A percentile compares a stretch with the other conserved stretches of the same genome.
phyloP scores from a whole-genome alignment of 1,140 invertebrate species.

The Cydia pomonella region DNA sequence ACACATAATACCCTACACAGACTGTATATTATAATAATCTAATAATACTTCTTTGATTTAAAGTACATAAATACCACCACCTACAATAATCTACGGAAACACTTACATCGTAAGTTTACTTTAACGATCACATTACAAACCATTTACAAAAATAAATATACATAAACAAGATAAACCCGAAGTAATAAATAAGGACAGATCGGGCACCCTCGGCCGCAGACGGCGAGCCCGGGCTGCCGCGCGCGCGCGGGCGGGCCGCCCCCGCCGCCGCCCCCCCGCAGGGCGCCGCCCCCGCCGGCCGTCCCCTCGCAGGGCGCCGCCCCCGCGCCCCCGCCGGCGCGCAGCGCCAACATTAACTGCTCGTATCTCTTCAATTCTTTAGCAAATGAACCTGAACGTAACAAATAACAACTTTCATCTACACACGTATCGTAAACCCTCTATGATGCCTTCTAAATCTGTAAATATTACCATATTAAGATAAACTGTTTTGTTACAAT shows the following conservation, averaged over 20 bases:
- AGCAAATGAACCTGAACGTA: not conserved
- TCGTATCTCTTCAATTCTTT: not conserved
- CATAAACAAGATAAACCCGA: no score
- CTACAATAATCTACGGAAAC: no score
- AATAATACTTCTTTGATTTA: conserved; percentile 8
- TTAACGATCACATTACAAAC: no score
- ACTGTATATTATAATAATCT: conserved; percentile 19
- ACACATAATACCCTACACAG: no score
- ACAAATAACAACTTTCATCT: not conserved
- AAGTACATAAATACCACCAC: no score
- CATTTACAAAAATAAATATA: no score
- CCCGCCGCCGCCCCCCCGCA: not conserved
- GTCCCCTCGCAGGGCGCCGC: not conserved
- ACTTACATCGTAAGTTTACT: no score
- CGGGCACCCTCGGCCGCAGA: not conserved
- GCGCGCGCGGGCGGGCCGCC: not conserved
- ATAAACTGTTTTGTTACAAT: no score
- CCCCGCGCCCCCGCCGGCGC: no score
- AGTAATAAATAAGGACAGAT: not conserved
- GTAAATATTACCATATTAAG: no score
- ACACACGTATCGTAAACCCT: no score
- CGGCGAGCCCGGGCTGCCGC: not conserved
- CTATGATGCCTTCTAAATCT: no score
- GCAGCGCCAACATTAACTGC: not conserved
- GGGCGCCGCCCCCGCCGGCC: not conserved